Evolutionary conservation across 2,113 vertebrate genomes (phyloP).

Genomic region (Lagopus leucura): DNA sequence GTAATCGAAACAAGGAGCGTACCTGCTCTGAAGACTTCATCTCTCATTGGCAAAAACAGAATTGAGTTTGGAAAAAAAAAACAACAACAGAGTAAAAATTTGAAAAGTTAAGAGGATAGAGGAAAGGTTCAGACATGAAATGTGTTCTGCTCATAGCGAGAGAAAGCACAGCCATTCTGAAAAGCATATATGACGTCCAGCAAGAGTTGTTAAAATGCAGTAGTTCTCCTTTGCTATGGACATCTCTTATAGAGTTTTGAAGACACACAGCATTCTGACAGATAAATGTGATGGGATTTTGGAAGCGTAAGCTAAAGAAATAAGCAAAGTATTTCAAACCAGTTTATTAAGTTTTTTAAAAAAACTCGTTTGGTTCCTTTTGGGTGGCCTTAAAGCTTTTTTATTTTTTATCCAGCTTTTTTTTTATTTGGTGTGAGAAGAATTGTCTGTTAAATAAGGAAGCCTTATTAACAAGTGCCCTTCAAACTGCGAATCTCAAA

Average conservation of each 20-base stretch:
- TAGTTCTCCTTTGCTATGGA: background rate
- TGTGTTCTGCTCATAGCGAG: background rate
- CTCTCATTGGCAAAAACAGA: background rate
- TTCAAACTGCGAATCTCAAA: background rate
- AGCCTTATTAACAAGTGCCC: background rate
- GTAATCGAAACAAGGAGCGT: background rate
- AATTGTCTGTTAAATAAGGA: background rate
- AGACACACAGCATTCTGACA: background rate
- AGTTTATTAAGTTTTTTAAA: background rate
- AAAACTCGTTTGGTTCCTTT: background rate
- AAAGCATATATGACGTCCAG: background rate
- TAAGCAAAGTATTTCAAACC: background rate
- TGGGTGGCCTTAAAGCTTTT: background rate
- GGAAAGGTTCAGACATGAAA: fast-evolving
- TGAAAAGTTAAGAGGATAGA: too few species aligned
- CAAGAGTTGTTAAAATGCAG: background rate
- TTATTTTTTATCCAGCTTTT: background rate
- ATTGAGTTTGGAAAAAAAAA: background rate
- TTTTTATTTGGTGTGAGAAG: background rate
- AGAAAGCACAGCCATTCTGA: background rate
- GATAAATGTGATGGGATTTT: background rate
- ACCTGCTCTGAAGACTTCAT: background rate
- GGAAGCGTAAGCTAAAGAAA: background rate
- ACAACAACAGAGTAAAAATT: background rate
- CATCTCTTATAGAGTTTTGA: background rate